A percentile compares a stretch with the other conserved stretches of the same genome.
These are phyloP conservation scores for Catharus ustulatus DNA, from an alignment of 2,797 vertebrate species.

Conservation along the genomic window DNA sequence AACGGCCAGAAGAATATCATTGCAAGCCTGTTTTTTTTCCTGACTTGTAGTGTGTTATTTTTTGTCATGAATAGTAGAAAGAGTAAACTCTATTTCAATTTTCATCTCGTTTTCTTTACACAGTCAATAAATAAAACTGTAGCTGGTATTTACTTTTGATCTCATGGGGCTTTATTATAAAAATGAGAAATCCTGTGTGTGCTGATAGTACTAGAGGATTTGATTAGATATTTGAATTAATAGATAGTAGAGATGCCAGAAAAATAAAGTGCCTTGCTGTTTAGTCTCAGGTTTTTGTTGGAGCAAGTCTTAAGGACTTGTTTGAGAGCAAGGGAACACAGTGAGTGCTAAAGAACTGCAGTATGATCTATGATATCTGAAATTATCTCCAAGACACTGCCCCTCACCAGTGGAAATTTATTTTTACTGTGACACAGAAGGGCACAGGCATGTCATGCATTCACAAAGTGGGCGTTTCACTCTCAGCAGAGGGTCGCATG, in stretches of 20 bases:
- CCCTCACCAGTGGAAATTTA: not conserved
- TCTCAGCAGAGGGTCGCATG: not conserved
- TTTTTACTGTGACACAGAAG: slow-evolving; percentile 41
- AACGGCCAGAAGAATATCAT: not conserved
- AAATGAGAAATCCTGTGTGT: not conserved
- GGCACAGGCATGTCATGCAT: slow-evolving; percentile 15
- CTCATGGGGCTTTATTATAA: not conserved
- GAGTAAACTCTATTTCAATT: not conserved
- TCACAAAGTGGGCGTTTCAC: slow-evolving; percentile 9
- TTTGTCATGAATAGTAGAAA: not conserved
- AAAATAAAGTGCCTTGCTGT: not conserved
- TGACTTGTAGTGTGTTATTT: not conserved
- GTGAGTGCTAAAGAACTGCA: not conserved
- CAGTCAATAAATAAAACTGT: not conserved
- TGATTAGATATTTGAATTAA: not conserved
- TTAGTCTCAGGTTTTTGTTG: not conserved
- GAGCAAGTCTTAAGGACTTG: not conserved
- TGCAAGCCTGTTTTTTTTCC: not conserved
- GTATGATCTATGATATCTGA: not conserved
- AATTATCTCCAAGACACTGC: not conserved
- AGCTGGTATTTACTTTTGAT: not conserved
- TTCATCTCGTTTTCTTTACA: not conserved
- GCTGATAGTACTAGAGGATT: not conserved
- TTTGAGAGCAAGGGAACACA: not conserved
- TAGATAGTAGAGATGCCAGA: not conserved